These are phyloP conservation scores for Rhadina sibilatrix DNA, from an alignment of 2,113 vertebrate genomes.

Conservation along the genomic window DNA sequence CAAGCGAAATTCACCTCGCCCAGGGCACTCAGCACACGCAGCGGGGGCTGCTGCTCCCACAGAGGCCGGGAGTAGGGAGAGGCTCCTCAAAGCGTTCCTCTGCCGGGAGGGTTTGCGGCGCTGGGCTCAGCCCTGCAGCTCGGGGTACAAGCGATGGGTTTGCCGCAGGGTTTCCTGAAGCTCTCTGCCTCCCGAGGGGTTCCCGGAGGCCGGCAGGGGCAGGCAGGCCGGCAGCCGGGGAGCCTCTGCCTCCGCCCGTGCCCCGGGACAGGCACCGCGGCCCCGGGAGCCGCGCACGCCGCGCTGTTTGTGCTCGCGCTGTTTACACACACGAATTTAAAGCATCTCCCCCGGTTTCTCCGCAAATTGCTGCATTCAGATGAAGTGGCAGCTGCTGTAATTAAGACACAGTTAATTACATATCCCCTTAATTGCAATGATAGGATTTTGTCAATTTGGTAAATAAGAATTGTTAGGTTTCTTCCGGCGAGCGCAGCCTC, in stretches of 20 bases:
- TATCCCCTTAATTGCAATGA: constrained; percentile 78
- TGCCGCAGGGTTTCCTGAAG: neutral
- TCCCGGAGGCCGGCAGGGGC: neutral
- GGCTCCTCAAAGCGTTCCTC: neutral
- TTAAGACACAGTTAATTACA: constrained; percentile 83
- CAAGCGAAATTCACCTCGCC: fast-evolving
- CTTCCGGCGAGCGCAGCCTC: constrained; percentile 60
- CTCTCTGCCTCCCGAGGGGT: neutral
- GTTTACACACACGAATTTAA: constrained; percentile 74
- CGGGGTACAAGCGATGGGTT: fast-evolving
- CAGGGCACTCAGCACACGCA: fast-evolving
- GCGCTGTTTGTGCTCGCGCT: constrained; percentile 49
- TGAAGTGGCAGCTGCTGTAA: constrained; percentile 81
- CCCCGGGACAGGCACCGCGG: neutral
- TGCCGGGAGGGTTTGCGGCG: neutral
- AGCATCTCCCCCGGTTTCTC: constrained; percentile 73
- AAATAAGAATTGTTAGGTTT: constrained; percentile 79
- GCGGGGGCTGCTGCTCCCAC: fast-evolving
- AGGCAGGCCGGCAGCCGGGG: fast-evolving
- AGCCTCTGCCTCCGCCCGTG: neutral
- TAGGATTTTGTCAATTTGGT: constrained; percentile 80
- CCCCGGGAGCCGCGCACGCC: neutral
- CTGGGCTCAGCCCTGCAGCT: neutral
- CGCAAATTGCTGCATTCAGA: constrained; percentile 77
- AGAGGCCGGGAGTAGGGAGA: neutral